A percentile compares a stretch with the other conserved stretches of the same genome.
These are phyloP conservation scores for Labeo calbasu DNA, from an alignment of 2,797 vertebrate genomes.

Conservation along the genomic window DNA sequence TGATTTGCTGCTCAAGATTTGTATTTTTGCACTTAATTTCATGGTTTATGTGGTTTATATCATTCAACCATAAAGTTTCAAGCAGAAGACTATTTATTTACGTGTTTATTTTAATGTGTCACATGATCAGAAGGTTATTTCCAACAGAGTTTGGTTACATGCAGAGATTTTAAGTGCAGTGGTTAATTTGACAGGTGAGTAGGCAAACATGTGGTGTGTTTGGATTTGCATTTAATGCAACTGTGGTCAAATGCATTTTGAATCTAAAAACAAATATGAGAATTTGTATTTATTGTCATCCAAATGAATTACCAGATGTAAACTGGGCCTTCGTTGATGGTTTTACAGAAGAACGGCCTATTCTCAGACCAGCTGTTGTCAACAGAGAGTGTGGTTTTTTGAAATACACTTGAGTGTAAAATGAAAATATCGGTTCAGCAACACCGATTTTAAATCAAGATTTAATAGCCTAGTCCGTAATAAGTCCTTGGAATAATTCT, in stretches of 20 bases:
- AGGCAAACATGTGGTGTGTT: neutral
- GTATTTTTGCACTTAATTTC: neutral
- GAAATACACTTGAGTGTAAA: constrained; percentile 5
- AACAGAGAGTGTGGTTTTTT: neutral
- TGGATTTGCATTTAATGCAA: neutral
- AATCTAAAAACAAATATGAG: neutral
- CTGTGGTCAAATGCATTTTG: neutral
- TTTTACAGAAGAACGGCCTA: neutral
- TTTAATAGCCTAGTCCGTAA: neutral
- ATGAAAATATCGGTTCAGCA: neutral
- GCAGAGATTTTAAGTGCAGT: neutral
- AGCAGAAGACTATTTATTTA: neutral
- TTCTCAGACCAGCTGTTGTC: constrained; percentile 14
- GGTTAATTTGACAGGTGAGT: neutral
- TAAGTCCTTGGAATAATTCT: neutral
- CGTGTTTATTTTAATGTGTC: neutral
- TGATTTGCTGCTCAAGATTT: neutral
- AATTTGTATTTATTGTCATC: neutral
- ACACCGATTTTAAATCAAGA: constrained; percentile 4
- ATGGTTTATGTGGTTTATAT: neutral
- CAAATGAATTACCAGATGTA: constrained; percentile 1
- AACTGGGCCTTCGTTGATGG: neutral
- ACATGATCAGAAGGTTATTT: neutral
- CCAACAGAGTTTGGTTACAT: neutral
- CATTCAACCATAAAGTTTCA: neutral